Conservation (phyloP, 2,797 vertebrate genomes). For the Falco biarmicus region DNA sequence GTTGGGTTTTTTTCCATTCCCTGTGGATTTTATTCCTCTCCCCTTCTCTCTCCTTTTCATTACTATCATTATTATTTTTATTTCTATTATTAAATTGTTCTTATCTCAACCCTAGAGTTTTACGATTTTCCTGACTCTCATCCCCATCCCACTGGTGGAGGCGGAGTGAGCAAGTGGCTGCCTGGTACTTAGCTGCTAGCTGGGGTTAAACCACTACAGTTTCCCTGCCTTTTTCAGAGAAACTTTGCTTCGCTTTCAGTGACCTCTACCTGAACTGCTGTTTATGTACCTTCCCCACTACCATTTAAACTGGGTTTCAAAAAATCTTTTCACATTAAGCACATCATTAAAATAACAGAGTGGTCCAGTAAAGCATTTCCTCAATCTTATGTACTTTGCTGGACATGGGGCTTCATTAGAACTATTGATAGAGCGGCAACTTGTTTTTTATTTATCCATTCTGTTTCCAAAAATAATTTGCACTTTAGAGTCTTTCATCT, state of each 20-base stretch:
- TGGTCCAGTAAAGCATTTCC: neutral
- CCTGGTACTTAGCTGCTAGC: too few species aligned
- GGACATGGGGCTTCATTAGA: neutral
- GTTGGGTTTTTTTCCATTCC: too few species aligned
- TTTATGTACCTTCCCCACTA: neutral
- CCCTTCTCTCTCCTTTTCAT: too few species aligned
- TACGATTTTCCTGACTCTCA: too few species aligned
- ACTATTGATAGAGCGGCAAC: neutral
- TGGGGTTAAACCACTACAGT: neutral
- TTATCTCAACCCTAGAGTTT: too few species aligned
- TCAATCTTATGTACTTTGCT: neutral
- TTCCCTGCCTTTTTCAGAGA: neutral
- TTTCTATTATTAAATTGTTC: too few species aligned
- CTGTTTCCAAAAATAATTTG: neutral
- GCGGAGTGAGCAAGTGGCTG: too few species aligned
- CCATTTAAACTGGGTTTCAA: neutral
- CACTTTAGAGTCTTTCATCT: neutral
- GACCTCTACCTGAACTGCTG: neutral
- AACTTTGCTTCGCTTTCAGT: neutral
- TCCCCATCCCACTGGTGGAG: too few species aligned
- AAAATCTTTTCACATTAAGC: neutral
- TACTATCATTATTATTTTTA: too few species aligned
- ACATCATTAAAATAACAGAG: conserved; percentile 16
- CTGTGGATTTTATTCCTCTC: too few species aligned
- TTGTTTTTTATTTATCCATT: neutral